These are phyloP conservation scores for Hypotaenidia philippensis DNA, from an alignment of 2,797 vertebrate genomes.

Conservation along the genomic window DNA sequence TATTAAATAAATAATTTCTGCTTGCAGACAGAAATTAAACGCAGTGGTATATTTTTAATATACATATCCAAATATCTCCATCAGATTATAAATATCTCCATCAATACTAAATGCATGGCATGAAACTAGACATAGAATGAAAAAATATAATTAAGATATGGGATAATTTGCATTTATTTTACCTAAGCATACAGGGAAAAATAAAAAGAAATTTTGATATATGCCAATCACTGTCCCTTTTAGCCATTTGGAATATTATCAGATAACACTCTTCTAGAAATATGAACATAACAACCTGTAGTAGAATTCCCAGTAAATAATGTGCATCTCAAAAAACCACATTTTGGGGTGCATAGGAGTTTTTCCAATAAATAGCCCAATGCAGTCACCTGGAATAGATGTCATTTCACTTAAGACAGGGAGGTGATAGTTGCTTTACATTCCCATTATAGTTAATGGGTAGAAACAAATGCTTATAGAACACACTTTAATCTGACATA, in stretches of 20 bases:
- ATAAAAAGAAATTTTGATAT: not conserved
- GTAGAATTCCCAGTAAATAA: not conserved
- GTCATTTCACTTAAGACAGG: not conserved
- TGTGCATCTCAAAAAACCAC: not conserved
- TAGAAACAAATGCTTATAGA: not conserved
- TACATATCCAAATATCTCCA: not conserved
- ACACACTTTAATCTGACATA: not conserved
- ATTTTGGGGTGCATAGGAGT: not conserved
- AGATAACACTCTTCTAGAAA: not conserved
- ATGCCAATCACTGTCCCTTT: not conserved
- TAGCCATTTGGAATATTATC: not conserved
- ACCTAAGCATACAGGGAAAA: not conserved
- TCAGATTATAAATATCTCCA: not conserved
- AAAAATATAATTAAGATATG: not conserved
- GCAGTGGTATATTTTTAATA: not conserved
- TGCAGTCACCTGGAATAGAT: not conserved
- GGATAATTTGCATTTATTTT: not conserved
- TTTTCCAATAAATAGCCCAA: not conserved
- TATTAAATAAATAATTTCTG: not conserved
- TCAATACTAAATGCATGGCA: not conserved
- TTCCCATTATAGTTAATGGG: not conserved
- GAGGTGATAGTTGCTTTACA: fast-evolving
- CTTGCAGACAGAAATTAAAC: not conserved
- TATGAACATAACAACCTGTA: not conserved
- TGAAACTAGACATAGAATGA: not conserved